These are phyloP conservation scores for Chrysomela aeneicollis DNA, from an alignment of 2,888 invertebrate genomes.

Conservation along the genomic window DNA sequence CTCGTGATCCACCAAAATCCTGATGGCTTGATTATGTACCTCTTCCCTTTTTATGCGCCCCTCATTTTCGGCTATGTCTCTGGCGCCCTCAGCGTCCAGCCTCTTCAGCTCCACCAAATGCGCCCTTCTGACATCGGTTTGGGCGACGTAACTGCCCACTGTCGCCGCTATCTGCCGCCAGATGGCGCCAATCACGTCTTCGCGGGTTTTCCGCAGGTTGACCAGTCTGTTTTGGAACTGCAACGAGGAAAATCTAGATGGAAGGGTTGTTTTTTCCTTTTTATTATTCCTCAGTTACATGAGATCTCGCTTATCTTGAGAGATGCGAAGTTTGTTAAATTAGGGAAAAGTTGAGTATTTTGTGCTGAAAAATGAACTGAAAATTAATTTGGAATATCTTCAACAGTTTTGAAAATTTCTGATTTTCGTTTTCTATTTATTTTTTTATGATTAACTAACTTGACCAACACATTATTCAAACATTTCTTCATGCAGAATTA, in stretches of 20 bases:
- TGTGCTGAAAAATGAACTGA: no score
- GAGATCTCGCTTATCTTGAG: no score
- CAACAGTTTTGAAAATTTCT: no score
- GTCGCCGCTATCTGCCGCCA: slow-evolving; percentile 55
- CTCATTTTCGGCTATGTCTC: slow-evolving; percentile 52
- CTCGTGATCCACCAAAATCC: no score
- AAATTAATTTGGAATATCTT: no score
- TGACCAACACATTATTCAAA: no score
- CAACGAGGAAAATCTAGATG: slow-evolving; percentile 34
- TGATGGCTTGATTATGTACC: slow-evolving; percentile 45
- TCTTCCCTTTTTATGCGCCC: slow-evolving; percentile 51
- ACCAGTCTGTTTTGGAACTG: slow-evolving; percentile 50
- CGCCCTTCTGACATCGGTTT: slow-evolving; percentile 54
- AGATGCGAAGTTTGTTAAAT: no score
- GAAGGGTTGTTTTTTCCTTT: no score
- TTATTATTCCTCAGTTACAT: neutral
- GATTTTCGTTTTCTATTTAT: no score
- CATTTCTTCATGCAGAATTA: no score
- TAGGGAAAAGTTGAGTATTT: no score
- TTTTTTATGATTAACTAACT: no score
- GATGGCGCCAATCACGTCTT: slow-evolving; percentile 47
- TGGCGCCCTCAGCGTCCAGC: slow-evolving; percentile 54
- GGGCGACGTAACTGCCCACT: slow-evolving; percentile 50
- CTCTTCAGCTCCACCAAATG: slow-evolving; percentile 56
- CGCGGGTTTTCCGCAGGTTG: slow-evolving; percentile 48